phyloP scores from a whole-genome alignment of 2,113 vertebrate genomes.

The Lampris megalopsis region DNA sequence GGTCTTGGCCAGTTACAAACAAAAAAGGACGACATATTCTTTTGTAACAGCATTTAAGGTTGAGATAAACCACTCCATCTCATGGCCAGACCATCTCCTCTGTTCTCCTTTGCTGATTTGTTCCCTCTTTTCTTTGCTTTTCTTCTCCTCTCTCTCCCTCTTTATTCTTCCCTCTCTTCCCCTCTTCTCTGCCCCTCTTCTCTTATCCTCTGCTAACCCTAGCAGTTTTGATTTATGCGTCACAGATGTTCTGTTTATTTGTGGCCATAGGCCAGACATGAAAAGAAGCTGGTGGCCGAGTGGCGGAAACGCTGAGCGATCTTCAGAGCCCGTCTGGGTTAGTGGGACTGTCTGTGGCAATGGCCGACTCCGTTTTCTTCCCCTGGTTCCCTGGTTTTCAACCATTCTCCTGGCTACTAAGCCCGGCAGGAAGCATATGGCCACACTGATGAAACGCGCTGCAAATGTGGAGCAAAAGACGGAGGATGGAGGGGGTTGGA shows the following conservation, averaged over 20 bases:
- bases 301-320: slow-evolving; percentile 54
- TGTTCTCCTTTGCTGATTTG: not conserved
- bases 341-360: slow-evolving; percentile 26
- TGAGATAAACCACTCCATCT: not conserved
- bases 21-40: not conserved
- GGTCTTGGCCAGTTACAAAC: not conserved
- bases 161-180: not conserved
- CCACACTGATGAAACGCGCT: slow-evolving; percentile 44
- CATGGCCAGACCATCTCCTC: not conserved
- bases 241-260: slow-evolving; percentile 59
- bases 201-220: not conserved
- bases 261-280: slow-evolving; percentile 47
- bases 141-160: not conserved
- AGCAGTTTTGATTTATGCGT: slow-evolving; percentile 44
- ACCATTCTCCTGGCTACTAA: not conserved
- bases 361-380: slow-evolving; percentile 25
- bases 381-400: slow-evolving; percentile 23
- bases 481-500: not conserved
- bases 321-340: slow-evolving; percentile 52
- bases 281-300: slow-evolving; percentile 48
- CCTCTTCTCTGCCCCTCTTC: not conserved
- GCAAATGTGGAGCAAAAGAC: slow-evolving; percentile 15
- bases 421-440: slow-evolving; percentile 28
- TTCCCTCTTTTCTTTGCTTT: not conserved
- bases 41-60: not conserved